A percentile compares a stretch with the other conserved stretches of the same genome.
These are phyloP conservation scores for Suillia variegata DNA, from an alignment of 2,888 invertebrate genomes.

Conservation along the genomic window DNA sequence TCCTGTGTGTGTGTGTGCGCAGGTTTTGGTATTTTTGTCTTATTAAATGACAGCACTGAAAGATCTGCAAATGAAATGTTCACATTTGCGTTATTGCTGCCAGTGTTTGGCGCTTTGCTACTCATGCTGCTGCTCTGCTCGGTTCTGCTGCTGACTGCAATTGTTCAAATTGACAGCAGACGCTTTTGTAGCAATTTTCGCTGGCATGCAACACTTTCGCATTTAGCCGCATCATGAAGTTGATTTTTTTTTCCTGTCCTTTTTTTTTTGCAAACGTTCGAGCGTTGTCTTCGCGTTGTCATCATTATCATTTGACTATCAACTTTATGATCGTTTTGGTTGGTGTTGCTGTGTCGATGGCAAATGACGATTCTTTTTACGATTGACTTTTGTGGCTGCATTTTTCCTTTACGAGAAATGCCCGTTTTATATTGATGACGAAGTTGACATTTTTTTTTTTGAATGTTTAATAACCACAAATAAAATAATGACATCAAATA, in stretches of 20 bases:
- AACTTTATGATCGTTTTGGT: conserved; percentile 27
- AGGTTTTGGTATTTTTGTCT: conserved; percentile 15
- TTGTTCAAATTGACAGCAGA: conserved; percentile 26
- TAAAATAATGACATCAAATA: too few species aligned
- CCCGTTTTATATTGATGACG: conserved; percentile 15
- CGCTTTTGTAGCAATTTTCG: conserved; percentile 17
- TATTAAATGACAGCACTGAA: conserved; percentile 57
- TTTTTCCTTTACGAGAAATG: conserved; percentile 7
- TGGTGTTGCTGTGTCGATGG: conserved; percentile 11
- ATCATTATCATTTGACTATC: conserved; percentile 33
- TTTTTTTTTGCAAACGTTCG: too few species aligned
- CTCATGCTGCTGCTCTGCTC: too few species aligned
- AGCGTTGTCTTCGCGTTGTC: conserved; percentile 27
- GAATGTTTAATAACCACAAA: too few species aligned
- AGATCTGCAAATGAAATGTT: conserved; percentile 59
- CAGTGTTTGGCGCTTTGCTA: background rate
- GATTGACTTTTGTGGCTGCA: conserved; percentile 10
- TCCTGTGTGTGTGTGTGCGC: conserved; percentile 27
- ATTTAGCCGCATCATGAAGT: conserved; percentile 54
- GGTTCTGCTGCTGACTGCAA: too few species aligned
- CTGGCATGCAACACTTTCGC: conserved; percentile 45
- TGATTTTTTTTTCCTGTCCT: too few species aligned
- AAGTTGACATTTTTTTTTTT: conserved; percentile 9
- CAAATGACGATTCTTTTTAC: too few species aligned
- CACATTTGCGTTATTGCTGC: conserved; percentile 15